Evolutionary conservation across 2,113 vertebrate genomes (phyloP).

Genomic region (Cairina moschata): DNA sequence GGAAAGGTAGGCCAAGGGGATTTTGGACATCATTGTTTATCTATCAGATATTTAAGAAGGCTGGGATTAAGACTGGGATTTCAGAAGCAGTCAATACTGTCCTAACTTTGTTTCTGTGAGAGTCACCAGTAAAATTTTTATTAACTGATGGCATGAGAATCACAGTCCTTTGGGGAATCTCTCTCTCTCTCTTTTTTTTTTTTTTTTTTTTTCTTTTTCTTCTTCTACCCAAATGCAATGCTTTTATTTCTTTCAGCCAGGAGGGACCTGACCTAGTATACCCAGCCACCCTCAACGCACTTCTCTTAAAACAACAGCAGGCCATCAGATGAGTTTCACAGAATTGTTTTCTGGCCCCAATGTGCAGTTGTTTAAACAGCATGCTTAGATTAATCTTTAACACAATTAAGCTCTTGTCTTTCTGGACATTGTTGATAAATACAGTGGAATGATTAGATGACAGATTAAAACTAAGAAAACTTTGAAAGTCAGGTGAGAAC

Average conservation of each 20-base stretch:
- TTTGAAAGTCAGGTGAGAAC: not conserved
- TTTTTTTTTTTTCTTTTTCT: not conserved
- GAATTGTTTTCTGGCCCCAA: not conserved
- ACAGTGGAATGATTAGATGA: not conserved
- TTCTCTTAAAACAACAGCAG: not conserved
- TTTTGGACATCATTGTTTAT: not conserved
- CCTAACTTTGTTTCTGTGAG: not conserved
- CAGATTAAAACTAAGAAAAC: not conserved
- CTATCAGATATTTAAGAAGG: not conserved
- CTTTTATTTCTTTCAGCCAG: not conserved
- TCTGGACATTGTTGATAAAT: not conserved
- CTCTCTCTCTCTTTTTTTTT: too few species aligned
- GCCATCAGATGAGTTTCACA: not conserved
- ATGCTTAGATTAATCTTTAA: not conserved
- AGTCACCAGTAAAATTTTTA: not conserved
- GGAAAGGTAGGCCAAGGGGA: not conserved
- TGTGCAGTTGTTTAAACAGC: not conserved
- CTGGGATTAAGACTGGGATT: not conserved
- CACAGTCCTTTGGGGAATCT: not conserved
- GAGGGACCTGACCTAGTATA: not conserved
- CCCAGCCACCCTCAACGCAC: not conserved
- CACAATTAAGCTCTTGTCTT: not conserved
- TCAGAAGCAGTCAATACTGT: not conserved
- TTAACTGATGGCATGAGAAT: not conserved
- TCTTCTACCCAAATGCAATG: not conserved